Conservation (phyloP, 2,113 vertebrate species). For the Ameiurus melas region DNA sequence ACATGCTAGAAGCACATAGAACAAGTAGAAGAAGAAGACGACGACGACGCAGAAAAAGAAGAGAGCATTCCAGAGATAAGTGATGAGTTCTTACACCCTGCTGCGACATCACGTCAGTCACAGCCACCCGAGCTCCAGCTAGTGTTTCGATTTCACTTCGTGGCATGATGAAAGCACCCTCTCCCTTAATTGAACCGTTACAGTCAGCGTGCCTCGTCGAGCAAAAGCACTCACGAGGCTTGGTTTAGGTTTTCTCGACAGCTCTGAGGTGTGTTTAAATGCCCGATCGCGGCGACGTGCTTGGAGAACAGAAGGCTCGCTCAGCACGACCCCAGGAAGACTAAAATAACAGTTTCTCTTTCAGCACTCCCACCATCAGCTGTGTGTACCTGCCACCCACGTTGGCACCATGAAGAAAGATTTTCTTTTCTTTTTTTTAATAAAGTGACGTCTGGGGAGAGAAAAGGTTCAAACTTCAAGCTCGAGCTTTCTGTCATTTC, state of each 20-base stretch:
- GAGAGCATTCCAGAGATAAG: neutral
- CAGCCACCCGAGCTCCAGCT: neutral
- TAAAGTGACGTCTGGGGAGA: neutral
- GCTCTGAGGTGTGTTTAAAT: slow-evolving; percentile 47
- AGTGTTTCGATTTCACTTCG: slow-evolving; percentile 7
- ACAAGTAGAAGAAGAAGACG: neutral
- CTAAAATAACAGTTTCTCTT: slow-evolving; percentile 41
- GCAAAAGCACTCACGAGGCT: neutral
- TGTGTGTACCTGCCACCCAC: slow-evolving; percentile 41
- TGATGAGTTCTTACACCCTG: neutral
- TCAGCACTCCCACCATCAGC: slow-evolving; percentile 34
- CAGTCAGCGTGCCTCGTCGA: neutral
- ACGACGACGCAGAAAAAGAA: neutral
- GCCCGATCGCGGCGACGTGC: slow-evolving; percentile 12
- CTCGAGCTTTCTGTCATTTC: neutral
- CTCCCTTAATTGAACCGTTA: slow-evolving; percentile 38
- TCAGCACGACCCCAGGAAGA: slow-evolving; percentile 52
- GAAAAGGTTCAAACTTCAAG: slow-evolving; percentile 20
- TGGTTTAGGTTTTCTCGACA: slow-evolving; percentile 17
- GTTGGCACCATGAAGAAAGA: neutral
- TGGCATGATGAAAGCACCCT: slow-evolving; percentile 3
- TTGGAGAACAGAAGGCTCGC: slow-evolving; percentile 55
- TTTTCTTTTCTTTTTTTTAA: too few species aligned
- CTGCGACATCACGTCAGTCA: neutral
- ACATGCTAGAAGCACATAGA: neutral